Base-by-base conservation (phyloP, 2,113 vertebrate species). In the Oryzias woworae region DNA sequence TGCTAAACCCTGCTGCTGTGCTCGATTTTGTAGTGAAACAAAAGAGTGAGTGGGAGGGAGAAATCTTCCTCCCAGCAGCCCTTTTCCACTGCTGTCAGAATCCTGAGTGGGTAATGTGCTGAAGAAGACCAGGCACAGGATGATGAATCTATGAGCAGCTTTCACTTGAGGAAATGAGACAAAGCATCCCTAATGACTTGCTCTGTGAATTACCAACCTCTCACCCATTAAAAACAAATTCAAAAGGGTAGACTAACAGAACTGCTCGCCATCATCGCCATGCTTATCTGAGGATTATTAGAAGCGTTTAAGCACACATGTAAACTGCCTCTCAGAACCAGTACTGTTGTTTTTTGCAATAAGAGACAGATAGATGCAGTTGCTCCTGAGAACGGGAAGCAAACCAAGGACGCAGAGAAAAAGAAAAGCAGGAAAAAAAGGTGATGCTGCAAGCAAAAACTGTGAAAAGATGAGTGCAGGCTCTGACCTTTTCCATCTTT, bases 401-500 rank as follows among this genome's bases (percentile, higher is more conserved):
- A 60, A 62, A 68, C 58, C 73, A 80, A 82, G 82, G 82, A 70
- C 67, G 18, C 55, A 7, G 58, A 72, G 63, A 59, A 65, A 71
- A 56, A 75, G 16, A 46, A 59, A 80, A 70, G 62, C 62, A 36
- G 58, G 10, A 36, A 36, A 61, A 58, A 69, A 78, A 78, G 79
- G 74, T 77, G 81, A 75, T 57, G 65, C 75, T 71, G 63, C 12
- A 17, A 74, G 62, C 43, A 58, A 75, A 81, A 79, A 46, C 58
- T 63, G 58, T 13, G 66, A 70, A 71, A 75, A 73, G 73, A 85
- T 70, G 70, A 81, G 80, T 75, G 63, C 62, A 4, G 63, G 46
- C 76, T 49, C 45, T 87, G 83, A 89, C 80, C 81, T 83, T 88
- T 71, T 70, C 76, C 60, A 28, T 82, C 54, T 76, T 63, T 81